A percentile compares a stretch with the other conserved stretches of the same genome.
phyloP scores from a whole-genome alignment of 2,113 vertebrate species.

The Sisor rabdophorus region DNA sequence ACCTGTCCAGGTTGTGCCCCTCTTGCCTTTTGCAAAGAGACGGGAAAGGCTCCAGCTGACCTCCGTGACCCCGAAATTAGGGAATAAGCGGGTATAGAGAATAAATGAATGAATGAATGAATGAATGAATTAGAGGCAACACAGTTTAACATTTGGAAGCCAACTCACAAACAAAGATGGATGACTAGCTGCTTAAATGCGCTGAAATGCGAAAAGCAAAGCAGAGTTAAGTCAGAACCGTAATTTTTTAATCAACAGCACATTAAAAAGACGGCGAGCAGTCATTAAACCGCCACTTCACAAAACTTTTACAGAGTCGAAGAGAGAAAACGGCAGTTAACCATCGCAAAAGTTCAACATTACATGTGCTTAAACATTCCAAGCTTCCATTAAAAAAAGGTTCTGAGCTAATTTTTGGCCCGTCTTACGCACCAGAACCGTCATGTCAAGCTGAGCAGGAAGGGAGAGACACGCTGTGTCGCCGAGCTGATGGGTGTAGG shows the following conservation, averaged over 20 bases:
- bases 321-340: constrained; percentile 18
- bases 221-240: neutral
- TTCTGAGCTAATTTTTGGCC: constrained; percentile 10
- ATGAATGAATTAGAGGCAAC: no score
- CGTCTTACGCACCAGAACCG: neutral
- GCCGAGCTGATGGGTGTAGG: neutral
- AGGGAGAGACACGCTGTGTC: neutral
- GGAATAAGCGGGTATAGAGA: no score
- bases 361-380: constrained; percentile 19
- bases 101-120: no score
- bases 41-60: no score
- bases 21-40: no score
- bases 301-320: neutral
- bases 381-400: constrained; percentile 6
- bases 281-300: neutral
- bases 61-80: no score
- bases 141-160: neutral
- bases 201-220: neutral
- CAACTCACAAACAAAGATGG: neutral
- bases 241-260: neutral
- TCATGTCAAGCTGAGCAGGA: neutral
- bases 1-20: no score
- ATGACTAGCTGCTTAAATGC: neutral
- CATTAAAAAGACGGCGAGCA: neutral
- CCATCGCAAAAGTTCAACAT: constrained; percentile 14